These are phyloP conservation scores for Arvicanthis niloticus DNA, from an alignment of 2,113 vertebrate genomes.

Conservation along the genomic window DNA sequence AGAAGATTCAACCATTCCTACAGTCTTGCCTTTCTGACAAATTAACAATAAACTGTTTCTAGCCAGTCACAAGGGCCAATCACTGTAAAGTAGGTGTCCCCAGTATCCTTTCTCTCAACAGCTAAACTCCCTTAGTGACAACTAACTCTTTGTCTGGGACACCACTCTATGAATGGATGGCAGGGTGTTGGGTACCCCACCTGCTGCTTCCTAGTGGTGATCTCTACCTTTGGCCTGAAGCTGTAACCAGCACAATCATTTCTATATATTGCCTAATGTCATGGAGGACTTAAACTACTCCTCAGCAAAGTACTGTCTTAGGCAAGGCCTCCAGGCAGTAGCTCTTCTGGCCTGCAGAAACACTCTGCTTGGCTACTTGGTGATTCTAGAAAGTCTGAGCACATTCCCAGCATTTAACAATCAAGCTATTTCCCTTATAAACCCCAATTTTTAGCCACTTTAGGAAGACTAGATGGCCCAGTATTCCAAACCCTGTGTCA, in stretches of 20 bases:
- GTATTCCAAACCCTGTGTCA: not conserved
- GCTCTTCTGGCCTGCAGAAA: not conserved
- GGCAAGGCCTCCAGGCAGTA: not conserved
- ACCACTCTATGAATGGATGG: not conserved
- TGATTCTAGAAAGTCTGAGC: slow-evolving; percentile 41
- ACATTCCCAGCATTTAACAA: slow-evolving; percentile 22
- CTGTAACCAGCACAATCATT: not conserved
- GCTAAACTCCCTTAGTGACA: not conserved
- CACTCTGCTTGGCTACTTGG: slow-evolving; percentile 15
- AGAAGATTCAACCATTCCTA: not conserved
- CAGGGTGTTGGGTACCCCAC: not conserved
- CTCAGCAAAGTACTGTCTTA: not conserved
- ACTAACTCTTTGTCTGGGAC: not conserved
- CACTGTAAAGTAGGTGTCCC: not conserved
- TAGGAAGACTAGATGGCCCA: not conserved
- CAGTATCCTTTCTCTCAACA: not conserved
- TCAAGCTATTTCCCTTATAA: not conserved
- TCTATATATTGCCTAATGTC: not conserved
- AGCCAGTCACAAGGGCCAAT: not conserved
- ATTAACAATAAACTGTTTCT: not conserved
- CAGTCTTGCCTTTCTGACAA: not conserved
- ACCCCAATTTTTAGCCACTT: slow-evolving; percentile 14
- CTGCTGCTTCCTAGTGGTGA: not conserved
- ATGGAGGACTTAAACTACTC: not conserved
- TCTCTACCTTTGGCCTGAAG: not conserved